Percentiles rank a stretch among this genome's conserved stretches.
phyloP scores from a whole-genome alignment of 2,113 vertebrate species.

The Egretta garzetta region DNA sequence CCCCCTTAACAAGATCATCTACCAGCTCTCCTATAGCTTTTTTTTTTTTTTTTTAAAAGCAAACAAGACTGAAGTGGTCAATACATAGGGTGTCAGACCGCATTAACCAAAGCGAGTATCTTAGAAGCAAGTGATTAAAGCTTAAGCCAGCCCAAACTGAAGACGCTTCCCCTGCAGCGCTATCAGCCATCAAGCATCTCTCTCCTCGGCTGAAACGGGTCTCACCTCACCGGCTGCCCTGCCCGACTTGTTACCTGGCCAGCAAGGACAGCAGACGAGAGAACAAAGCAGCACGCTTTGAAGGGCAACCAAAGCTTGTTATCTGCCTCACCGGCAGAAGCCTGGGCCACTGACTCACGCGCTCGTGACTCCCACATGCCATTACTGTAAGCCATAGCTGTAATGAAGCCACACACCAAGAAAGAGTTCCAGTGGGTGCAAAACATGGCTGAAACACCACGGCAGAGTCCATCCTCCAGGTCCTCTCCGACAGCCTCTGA shows the following conservation, averaged over 20 bases:
- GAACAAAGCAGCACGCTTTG: neutral
- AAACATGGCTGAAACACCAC: accelerated
- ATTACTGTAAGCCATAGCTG: neutral
- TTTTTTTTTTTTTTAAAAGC: neutral
- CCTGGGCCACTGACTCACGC: neutral
- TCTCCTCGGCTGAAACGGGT: accelerated
- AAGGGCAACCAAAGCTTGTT: neutral
- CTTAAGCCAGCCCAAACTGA: neutral
- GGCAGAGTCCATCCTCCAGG: neutral
- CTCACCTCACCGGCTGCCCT: neutral
- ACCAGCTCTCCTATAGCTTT: neutral
- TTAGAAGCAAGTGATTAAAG: neutral
- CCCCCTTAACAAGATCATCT: neutral
- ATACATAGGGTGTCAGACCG: neutral
- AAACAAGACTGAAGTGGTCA: neutral
- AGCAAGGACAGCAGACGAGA: neutral
- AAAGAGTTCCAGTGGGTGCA: neutral
- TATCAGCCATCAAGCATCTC: neutral
- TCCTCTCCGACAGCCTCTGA: neutral
- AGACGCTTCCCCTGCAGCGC: neutral
- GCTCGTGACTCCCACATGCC: neutral
- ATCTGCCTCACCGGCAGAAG: neutral
- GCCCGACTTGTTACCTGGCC: too few species aligned
- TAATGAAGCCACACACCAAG: neutral
- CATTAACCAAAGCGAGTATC: neutral